Base-by-base conservation (phyloP, 2,113 vertebrate genomes). In the Muntiacus reevesi region DNA sequence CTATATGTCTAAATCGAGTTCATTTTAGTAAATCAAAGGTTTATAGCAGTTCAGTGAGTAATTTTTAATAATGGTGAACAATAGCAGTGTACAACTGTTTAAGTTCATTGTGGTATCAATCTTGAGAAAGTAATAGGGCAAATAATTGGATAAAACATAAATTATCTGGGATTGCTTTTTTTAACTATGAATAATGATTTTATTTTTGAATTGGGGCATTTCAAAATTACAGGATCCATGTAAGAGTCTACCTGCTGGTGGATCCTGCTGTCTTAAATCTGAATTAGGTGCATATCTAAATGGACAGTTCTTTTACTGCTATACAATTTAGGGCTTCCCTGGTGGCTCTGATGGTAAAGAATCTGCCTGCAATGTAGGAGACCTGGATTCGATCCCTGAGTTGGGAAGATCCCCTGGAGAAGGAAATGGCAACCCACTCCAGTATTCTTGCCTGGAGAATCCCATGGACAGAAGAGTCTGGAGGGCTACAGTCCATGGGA, bases 371-470 rank as follows among this genome's bases (percentile, higher is more conserved):
- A 74, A 25, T 40, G 67, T 2, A 40, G 67, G 36, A 25, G 10
- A 40, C 5, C 10, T 0, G 0, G 21, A 5, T 40, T 40, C 0
- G 0, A 40, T 74, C 36, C 5, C 5, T 40, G 67, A 36, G 6
- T 13, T 40, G 36, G 67, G 19, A 40, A 25, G n/a, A 25, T 3
- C 19, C 17, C 21, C 36, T 74, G 67, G 21, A 74, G 67, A 74
- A 74, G 36, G 36, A 74, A 74, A 74, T 40, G 67, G 36, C n/a
- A 40, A 40, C n/a, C n/a, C 36, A 74, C 67, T 40, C 21, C 36
- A 74, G 21, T 40, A 74, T 40, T 74, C 67, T 74, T 25, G 36
- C 67, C 36, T 74, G 19, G 36, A 25, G 67, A 40, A 74, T 74
- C 67, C n/a, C 23, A 13, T 74, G 36, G 67, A 13, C 67, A 74